These are phyloP conservation scores for Pyrochroa serraticornis DNA, from an alignment of 2,888 invertebrate species.

Conservation along the genomic window DNA sequence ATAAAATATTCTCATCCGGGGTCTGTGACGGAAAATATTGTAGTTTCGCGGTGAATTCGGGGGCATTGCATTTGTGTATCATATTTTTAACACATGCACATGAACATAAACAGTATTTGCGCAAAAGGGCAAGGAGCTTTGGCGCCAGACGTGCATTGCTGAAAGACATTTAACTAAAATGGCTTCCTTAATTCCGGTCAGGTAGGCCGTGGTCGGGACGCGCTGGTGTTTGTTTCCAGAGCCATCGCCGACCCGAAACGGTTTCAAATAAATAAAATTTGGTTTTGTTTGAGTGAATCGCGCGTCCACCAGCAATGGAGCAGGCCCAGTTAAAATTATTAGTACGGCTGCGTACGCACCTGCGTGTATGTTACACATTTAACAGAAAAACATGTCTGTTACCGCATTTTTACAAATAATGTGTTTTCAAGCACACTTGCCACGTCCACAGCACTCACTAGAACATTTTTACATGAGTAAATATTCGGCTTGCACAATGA, in stretches of 20 bases:
- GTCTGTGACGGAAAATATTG: slow-evolving; percentile 2
- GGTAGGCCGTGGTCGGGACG: slow-evolving; percentile 10
- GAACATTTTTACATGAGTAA: slow-evolving; percentile 51
- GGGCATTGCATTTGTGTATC: slow-evolving; percentile 33
- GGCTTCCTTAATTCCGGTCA: slow-evolving; percentile 43
- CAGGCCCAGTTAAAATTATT: slow-evolving; percentile 87
- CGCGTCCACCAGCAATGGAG: slow-evolving; percentile 64
- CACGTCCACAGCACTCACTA: slow-evolving; percentile 47
- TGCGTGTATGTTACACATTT: slow-evolving; percentile 72
- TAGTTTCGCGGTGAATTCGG: slow-evolving; percentile 10
- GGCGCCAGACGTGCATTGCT: slow-evolving; percentile 47
- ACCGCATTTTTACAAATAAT: slow-evolving; percentile 52
- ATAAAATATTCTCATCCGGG: slow-evolving; percentile 26
- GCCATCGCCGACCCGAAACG: background rate
- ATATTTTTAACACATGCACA: slow-evolving; percentile 52
- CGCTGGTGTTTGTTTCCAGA: slow-evolving; percentile 8
- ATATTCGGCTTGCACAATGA: slow-evolving; percentile 51
- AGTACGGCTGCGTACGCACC: slow-evolving; percentile 97
- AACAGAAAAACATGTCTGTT: slow-evolving; percentile 58
- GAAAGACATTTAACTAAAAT: slow-evolving; percentile 39
- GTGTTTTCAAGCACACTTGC: slow-evolving; percentile 44
- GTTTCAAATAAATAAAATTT: slow-evolving; percentile 8
- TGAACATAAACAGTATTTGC: slow-evolving; percentile 53
- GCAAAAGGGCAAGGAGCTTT: slow-evolving; percentile 50
- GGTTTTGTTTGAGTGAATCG: slow-evolving; percentile 52